A percentile compares a stretch with the other conserved stretches of the same genome.
These are phyloP conservation scores for Rhombomys opimus DNA, from an alignment of 2,113 vertebrate genomes.

Conservation along the genomic window DNA sequence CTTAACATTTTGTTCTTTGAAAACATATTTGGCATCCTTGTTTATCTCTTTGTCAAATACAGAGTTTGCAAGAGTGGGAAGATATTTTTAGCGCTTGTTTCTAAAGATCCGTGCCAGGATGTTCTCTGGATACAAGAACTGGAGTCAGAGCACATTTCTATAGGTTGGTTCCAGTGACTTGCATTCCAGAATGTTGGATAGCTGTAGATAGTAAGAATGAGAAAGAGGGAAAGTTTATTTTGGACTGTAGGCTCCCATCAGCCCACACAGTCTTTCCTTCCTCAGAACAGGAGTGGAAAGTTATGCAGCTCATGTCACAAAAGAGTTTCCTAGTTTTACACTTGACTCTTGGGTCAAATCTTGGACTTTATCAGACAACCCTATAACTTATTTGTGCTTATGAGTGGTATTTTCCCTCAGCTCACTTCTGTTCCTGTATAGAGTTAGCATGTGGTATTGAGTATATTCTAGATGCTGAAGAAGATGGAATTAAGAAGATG, in stretches of 20 bases:
- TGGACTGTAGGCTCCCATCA: background rate
- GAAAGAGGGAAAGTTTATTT: background rate
- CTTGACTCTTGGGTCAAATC: background rate
- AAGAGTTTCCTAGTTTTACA: background rate
- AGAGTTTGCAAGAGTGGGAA: conserved; percentile 35
- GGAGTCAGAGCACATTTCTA: conserved; percentile 29
- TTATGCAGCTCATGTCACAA: background rate
- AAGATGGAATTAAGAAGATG: background rate
- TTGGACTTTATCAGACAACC: background rate
- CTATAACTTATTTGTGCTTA: accelerated
- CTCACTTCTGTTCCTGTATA: background rate
- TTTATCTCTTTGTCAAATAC: background rate
- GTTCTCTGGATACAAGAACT: conserved; percentile 54
- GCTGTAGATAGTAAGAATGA: background rate
- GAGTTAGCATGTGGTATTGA: background rate
- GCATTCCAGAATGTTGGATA: background rate
- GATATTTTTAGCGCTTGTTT: conserved; percentile 3
- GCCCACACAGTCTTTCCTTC: background rate
- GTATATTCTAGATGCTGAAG: background rate
- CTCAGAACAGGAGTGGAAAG: accelerated
- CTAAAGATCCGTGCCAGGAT: background rate
- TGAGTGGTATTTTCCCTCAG: background rate
- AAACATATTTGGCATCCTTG: background rate
- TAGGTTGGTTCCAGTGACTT: conserved; percentile 80
- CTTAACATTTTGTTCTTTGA: background rate